Percentiles rank a stretch among this genome's conserved stretches.
phyloP scores from a whole-genome alignment of 2,888 invertebrate species.

The Hyles lineata region DNA sequence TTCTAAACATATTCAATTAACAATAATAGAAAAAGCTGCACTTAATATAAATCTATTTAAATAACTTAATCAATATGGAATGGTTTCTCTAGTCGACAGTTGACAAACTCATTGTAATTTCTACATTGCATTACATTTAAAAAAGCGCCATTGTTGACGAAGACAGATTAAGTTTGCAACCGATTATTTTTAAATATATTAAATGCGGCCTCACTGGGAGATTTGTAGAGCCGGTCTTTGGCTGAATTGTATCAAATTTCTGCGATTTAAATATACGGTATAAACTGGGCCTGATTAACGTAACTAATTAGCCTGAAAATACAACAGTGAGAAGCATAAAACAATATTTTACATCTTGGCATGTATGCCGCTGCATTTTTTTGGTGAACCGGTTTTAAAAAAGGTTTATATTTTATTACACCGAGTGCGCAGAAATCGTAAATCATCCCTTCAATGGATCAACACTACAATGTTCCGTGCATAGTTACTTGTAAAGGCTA shows the following conservation, averaged over 20 bases:
- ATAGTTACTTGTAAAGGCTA: conserved; percentile 14
- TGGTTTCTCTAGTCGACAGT: conserved; percentile 32
- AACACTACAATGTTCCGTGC: neutral
- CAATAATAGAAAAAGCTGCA: conserved; percentile 40
- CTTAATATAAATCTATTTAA: conserved; percentile 40
- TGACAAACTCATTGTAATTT: neutral
- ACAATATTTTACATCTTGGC: neutral
- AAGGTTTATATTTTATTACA: neutral
- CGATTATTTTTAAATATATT: too few relatives aligned
- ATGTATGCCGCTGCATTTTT: neutral
- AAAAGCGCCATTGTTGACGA: too few relatives aligned
- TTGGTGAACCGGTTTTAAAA: neutral
- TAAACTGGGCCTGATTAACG: neutral
- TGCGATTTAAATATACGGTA: neutral
- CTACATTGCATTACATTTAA: neutral
- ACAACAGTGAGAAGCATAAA: too few relatives aligned
- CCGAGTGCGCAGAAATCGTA: conserved; percentile 6
- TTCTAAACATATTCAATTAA: conserved; percentile 18
- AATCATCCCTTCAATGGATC: neutral
- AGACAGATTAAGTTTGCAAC: too few relatives aligned
- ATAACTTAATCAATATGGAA: conserved; percentile 45
- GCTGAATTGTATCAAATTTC: neutral
- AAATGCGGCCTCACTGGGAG: conserved; percentile 11
- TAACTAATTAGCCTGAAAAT: neutral
- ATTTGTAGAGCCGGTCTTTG: neutral